phyloP scores from a whole-genome alignment of 2,888 invertebrate species.

The Carpatolechia fugitivella region DNA sequence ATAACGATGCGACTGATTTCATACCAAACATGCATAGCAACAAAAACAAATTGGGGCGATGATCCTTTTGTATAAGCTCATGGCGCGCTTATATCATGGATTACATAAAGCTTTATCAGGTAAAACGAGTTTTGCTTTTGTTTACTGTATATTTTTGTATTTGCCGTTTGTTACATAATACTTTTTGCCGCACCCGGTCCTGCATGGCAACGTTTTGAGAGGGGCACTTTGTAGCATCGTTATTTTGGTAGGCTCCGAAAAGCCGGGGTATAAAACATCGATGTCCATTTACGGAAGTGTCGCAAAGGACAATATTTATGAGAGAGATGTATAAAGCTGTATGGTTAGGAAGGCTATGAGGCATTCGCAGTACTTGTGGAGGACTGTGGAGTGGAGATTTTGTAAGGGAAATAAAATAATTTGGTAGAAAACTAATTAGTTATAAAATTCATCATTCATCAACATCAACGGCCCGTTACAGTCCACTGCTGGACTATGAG shows the following conservation, averaged over 20 bases:
- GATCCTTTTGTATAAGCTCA: not conserved
- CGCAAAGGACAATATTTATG: constrained; percentile 16
- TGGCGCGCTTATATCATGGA: constrained; percentile 12
- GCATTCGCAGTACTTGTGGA: not conserved
- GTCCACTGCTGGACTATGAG: too few species aligned
- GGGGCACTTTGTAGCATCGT: constrained; percentile 10
- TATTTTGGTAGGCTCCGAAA: constrained; percentile 16
- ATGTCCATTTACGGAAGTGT: constrained; percentile 15
- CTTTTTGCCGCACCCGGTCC: not conserved
- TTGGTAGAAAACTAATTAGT: too few species aligned
- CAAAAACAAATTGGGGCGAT: not conserved
- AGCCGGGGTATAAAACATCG: constrained; percentile 15
- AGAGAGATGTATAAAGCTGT: constrained; percentile 7
- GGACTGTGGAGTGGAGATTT: too few species aligned
- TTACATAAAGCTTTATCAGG: constrained; percentile 13
- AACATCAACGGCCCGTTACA: too few species aligned
- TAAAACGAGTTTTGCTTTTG: constrained; percentile 17
- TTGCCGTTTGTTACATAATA: constrained; percentile 17
- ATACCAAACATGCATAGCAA: not conserved
- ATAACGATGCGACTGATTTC: not conserved
- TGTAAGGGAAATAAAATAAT: too few species aligned
- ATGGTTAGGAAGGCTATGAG: not conserved
- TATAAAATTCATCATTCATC: too few species aligned
- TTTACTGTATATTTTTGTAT: constrained; percentile 30
- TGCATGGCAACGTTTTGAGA: constrained; percentile 7